phyloP scores from a whole-genome alignment of 2,113 vertebrate species.

The Hydrochoerus hydrochaeris region DNA sequence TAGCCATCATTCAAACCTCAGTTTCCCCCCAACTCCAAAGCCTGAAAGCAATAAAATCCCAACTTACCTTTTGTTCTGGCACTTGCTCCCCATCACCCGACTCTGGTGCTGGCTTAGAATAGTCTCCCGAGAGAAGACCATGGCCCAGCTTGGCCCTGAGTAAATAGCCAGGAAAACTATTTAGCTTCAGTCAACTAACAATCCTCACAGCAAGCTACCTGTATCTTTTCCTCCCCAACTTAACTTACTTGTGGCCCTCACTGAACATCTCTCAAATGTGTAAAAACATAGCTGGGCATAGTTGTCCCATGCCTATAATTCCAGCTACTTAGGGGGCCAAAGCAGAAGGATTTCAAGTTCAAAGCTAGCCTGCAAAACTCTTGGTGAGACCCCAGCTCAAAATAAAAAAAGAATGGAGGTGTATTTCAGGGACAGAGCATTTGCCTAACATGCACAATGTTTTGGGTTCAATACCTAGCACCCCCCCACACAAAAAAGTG shows the following conservation, averaged over 20 bases:
- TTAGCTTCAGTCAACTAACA: background rate
- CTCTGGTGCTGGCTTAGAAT: slow-evolving; percentile 93
- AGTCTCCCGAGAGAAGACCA: slow-evolving; percentile 96
- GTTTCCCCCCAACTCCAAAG: background rate
- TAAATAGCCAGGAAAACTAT: slow-evolving; percentile 31
- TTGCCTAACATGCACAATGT: background rate
- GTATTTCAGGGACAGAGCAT: background rate
- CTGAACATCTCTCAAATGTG: background rate
- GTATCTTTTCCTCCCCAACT: background rate
- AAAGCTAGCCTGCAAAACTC: background rate
- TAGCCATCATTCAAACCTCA: background rate
- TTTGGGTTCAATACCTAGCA: background rate
- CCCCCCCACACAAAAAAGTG: background rate
- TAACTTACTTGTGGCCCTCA: background rate
- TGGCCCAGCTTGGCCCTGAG: slow-evolving; percentile 96
- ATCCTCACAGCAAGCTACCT: background rate
- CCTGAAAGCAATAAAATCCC: background rate
- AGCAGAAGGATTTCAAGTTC: background rate
- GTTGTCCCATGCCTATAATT: background rate
- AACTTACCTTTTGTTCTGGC: slow-evolving; percentile 92
- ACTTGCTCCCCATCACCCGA: slow-evolving; percentile 90
- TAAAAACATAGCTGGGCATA: background rate
- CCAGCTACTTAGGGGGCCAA: background rate
- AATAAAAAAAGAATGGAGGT: background rate
- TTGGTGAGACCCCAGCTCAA: background rate